Conservation (phyloP, 53 echinoderm and acorn worm genomes). For the Astropecten irregularis region DNA sequence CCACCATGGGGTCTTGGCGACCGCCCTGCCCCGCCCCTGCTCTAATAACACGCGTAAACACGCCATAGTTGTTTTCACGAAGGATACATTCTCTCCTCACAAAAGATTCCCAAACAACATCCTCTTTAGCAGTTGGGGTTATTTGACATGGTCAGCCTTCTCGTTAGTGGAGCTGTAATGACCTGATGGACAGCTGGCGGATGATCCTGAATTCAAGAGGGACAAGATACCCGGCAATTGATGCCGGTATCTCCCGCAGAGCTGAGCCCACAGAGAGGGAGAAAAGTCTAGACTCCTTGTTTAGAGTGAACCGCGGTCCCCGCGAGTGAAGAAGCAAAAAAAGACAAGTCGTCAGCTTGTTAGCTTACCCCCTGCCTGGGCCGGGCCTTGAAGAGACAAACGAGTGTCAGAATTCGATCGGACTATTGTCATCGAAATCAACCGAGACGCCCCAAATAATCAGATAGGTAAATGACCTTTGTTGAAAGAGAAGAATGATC, state of each 20-base stretch:
- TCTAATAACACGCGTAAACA: not conserved
- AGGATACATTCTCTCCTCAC: not conserved
- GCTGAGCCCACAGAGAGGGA: not conserved
- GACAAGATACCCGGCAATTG: conserved; percentile 49
- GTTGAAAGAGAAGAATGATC: conserved; percentile 10
- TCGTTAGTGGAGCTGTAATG: conserved; percentile 27
- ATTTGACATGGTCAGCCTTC: conserved; percentile 21
- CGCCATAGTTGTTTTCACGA: not conserved
- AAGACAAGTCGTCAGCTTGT: conserved; percentile 21
- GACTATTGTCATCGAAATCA: conserved; percentile 19
- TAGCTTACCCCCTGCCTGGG: conserved; percentile 48
- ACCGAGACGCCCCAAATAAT: conserved; percentile 15
- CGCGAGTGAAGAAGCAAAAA: too few relatives aligned
- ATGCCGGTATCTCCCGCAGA: conserved; percentile 40
- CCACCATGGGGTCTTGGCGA: too few relatives aligned
- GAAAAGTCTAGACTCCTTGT: conserved; percentile 24
- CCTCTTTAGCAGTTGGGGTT: not conserved
- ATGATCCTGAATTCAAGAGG: conserved; percentile 4
- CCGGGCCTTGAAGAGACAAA: conserved; percentile 2
- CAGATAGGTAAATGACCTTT: conserved; percentile 51
- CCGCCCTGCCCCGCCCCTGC: too few relatives aligned
- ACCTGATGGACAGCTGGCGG: conserved; percentile 29
- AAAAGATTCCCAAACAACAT: not conserved
- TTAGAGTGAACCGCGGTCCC: too few relatives aligned
- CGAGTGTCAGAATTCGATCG: not conserved